A percentile compares a stretch with the other conserved stretches of the same genome.
Evolutionary conservation across 2,113 vertebrate genomes (phyloP).

Genomic region (Nasalis larvatus): DNA sequence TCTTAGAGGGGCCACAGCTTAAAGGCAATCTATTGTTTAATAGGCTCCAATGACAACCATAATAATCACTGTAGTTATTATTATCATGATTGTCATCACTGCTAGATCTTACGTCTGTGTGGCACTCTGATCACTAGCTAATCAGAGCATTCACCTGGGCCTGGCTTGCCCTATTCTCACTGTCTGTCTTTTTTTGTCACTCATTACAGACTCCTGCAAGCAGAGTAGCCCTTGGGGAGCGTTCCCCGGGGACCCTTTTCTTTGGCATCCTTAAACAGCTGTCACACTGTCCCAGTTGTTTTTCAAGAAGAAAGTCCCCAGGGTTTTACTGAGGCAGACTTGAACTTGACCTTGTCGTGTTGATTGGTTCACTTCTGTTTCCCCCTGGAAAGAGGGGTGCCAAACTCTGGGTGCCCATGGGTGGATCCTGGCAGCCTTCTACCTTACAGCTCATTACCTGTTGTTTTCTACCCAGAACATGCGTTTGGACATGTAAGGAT

Average conservation of each 20-base stretch:
- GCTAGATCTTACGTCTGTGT: rapidly evolving
- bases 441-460: not conserved
- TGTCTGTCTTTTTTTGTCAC: not conserved
- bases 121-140: not conserved
- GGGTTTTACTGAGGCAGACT: not conserved
- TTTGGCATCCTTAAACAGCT: conserved; percentile 39
- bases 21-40: not conserved
- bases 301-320: conserved; percentile 56
- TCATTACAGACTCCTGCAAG: not conserved
- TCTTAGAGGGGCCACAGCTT: not conserved
- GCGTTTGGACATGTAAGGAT: not conserved
- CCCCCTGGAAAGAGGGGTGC: not conserved
- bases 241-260: not conserved
- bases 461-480: not conserved
- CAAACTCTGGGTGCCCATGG: not conserved
- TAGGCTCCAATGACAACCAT: not conserved
- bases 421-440: conserved; percentile 11
- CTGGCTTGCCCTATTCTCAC: not conserved
- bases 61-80: not conserved
- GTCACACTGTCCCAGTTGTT: conserved; percentile 59
- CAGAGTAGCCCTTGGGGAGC: not conserved
- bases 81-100: rapidly evolving
- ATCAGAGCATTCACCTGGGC: not conserved
- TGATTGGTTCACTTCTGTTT: not conserved
- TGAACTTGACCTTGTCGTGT: not conserved